Evolutionary conservation across 2,113 vertebrate species (phyloP), one percentile per base, ranked within the genome.

Genomic region (Petromus typicus): DNA sequence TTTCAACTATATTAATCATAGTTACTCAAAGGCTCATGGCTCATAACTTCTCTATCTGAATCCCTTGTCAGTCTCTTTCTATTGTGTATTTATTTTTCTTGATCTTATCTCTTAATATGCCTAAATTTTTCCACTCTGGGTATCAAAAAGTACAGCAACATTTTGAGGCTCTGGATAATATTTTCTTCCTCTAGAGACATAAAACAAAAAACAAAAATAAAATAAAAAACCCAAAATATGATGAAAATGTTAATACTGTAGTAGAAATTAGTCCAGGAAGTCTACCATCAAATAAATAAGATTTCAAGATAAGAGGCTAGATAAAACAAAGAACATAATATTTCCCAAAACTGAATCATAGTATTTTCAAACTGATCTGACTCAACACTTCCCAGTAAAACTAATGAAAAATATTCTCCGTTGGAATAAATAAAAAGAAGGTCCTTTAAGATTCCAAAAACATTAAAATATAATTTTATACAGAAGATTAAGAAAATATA

Each of bases 1-100:
- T 71, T 12, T 88, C 63, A 96, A n/a, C 69, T 87, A 84, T 57
- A 64, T 95, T 90, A 83, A 80, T 80, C 40, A 56, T 92, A 89
- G 23, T 56, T 64, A 78, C 51, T 75, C 92, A 86, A 83, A 94
- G 83, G 32, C 23, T 32, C 17, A 30, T 87, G 30, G 69, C 43
- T 91, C 25, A 57, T 40, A 63, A 89, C 51, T 92, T 4, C 34
- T 90, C 4, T 82, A 59, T 69, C 11, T 82, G 59, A 32, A 34
- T 93, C 5, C 54, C n/a, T 10, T 64, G 18, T 71, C 11, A 1
- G 12, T 66, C 78, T 93, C 10, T 80, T 90, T 69, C n/a, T 90
- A 5, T 86, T 86, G 5, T 57, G 25, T 73, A 20, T 61, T 84
- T 85, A 43, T 51, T 90, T 86, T 80, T 83, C 32, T 88, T 91